Evolutionary conservation across 2,797 vertebrate species (phyloP), one percentile per base, ranked within the genome.

Genomic region (Cottoperca gobio): DNA sequence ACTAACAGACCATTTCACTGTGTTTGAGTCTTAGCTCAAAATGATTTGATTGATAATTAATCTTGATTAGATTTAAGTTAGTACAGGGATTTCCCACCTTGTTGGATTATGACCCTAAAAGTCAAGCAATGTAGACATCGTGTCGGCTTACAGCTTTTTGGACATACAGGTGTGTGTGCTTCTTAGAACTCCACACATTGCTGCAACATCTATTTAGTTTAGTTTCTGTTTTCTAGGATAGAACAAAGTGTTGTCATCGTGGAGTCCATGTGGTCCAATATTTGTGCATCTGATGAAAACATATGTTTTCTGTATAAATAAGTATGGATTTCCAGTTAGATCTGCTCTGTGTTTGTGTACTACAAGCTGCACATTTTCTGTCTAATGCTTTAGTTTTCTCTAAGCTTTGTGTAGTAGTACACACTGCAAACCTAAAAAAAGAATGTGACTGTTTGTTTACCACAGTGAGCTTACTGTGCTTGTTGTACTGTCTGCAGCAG

Each of bases 401-500:
- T 26, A 21, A 16, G 52, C 43, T 70, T 52, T 21, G 59, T 60
- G 60, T 5, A 14, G 61, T 13, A 28, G 17, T 45, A 16, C 40
- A 66, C 19, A 14, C 19, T 21, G 42, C 23, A 43, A 67, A 62
- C 55, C 66, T 67, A 35, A 53, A 64, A 23, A 50, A 24, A 39
- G 12, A n/a, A 16, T 39, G 31, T 63, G n/a, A 13, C 28, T 43
- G 17, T 61, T 67, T 35, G 17, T 68, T 79, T 43, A 52, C 37
- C 35, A 28, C 53, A 42, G 52, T 31, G 10, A 66, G 42, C 57
- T 70, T 21, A 39, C 46, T 49, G 54, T 60, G 46, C 28, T 48
- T 40, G n/a, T 54, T 63, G 74, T 57, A 40, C 58, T 66, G 40
- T 71, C 31, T 63, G 69, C 72, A 69, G 28, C 62, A 71, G 45